Evolutionary conservation across 2,888 invertebrate genomes (phyloP), one percentile per base, ranked within the genome.

Genomic region (Polydrusus cervinus): DNA sequence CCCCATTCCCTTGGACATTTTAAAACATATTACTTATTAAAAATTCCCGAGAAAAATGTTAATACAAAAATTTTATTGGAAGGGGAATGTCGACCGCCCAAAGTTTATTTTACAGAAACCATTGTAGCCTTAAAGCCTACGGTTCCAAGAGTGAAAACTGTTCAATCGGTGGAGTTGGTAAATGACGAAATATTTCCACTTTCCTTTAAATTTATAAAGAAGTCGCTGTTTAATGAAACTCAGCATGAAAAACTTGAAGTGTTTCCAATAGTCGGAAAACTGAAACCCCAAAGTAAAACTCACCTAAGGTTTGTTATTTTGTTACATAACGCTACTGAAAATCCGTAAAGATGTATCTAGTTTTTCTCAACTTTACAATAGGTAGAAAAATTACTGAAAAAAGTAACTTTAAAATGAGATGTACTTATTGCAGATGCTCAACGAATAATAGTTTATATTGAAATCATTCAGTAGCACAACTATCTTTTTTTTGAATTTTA

Each of bases 81-180:
- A 18, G 93, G 92, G 11, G 84, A 88, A 57, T 91, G 92, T 0
- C 87, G 89, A 72, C 92, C 93, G 80, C 92, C 94, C 0, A 89
- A 89, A 18, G 89, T 93, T 6, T 86, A 88, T 64, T 91, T 93
- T 82, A 87, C 89, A 18, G 88, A 90, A 25, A 89, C 90, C 0
- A 90, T 91, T 80, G 83, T 93, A 71, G 86, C 89, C 61, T 89
- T 93, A 82, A 89, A 89, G 76, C 90, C 92, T 74, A 91, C 92
- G 0, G 85, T 93, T 11, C 88, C 92, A 57, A 91, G 92, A 80
- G 88, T 89, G 69, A 88, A 88, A 1, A 86, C 88, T 0, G 85
- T 84, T 1, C 87, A 89, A 61, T 78, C 85, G 0, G 85, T 91
- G 0, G 80, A 84, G 14, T 81, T 92, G 66, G 87, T 87, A 74